phyloP scores from a whole-genome alignment of 2,797 vertebrate genomes.

The Ctenopoma kingsleyae region DNA sequence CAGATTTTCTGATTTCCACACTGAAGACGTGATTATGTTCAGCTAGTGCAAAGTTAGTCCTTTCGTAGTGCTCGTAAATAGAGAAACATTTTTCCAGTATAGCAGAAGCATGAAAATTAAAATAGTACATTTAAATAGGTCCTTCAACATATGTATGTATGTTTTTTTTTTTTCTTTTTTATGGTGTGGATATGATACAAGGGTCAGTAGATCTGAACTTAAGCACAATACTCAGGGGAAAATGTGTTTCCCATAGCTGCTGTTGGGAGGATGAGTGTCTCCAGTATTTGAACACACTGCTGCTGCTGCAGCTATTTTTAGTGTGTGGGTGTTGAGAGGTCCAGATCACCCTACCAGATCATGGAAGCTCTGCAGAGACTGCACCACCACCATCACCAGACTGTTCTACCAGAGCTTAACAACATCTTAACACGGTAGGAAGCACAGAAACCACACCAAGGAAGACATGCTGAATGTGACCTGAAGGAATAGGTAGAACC shows the following conservation, averaged over 20 bases:
- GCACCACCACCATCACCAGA: slow-evolving; percentile 14
- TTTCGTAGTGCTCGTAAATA: too few relatives aligned
- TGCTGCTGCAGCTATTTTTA: slow-evolving; percentile 59
- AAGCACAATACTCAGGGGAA: background rate
- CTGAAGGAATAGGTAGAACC: too few relatives aligned
- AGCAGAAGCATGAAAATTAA: too few relatives aligned
- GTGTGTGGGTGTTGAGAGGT: slow-evolving; percentile 64
- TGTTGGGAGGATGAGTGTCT: slow-evolving; percentile 22
- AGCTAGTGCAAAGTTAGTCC: background rate
- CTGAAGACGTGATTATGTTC: background rate
- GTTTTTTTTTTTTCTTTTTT: too few relatives aligned
- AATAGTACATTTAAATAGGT: too few relatives aligned
- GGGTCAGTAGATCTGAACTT: too few relatives aligned
- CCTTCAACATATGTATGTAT: too few relatives aligned
- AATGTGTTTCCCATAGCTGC: slow-evolving; percentile 25
- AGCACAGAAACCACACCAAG: too few relatives aligned
- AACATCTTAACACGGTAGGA: too few relatives aligned
- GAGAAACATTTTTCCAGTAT: too few relatives aligned
- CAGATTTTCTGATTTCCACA: background rate
- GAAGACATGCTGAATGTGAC: too few relatives aligned
- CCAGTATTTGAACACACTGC: slow-evolving; percentile 29
- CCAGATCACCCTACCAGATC: slow-evolving; percentile 59
- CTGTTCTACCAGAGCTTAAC: background rate
- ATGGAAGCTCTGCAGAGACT: slow-evolving; percentile 43
- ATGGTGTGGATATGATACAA: too few relatives aligned